phyloP scores from a whole-genome alignment of 2,888 invertebrate species.

The Ferdinandea cuprea region DNA sequence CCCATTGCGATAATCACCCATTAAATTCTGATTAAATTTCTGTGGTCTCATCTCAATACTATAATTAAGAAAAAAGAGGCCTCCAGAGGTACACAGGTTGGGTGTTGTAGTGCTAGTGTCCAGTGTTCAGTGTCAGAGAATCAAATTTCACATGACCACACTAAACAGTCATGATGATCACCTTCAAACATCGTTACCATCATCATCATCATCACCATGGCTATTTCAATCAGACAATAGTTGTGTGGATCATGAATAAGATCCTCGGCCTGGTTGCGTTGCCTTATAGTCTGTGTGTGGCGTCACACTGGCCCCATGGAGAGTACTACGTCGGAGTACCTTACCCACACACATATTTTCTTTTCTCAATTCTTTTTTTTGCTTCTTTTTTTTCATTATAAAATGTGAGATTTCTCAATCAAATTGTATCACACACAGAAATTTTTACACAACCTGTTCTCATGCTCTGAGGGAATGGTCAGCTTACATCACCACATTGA shows the following conservation, averaged over 20 bases:
- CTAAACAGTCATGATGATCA: slow-evolving; percentile 22
- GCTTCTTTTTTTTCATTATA: neutral
- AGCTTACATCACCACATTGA: slow-evolving; percentile 39
- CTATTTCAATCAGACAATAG: slow-evolving; percentile 27
- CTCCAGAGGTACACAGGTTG: neutral
- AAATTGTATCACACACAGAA: slow-evolving; percentile 67
- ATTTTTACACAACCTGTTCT: slow-evolving; percentile 58
- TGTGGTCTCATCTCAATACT: slow-evolving; percentile 40
- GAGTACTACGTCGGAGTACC: no score
- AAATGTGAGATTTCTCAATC: slow-evolving; percentile 71
- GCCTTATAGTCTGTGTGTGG: slow-evolving; percentile 2
- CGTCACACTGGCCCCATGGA: slow-evolving; percentile 20
- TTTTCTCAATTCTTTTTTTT: slow-evolving; percentile 21
- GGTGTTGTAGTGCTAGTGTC: slow-evolving; percentile 22
- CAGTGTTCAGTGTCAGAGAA: slow-evolving; percentile 54
- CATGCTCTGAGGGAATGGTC: slow-evolving; percentile 39
- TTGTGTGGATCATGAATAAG: slow-evolving; percentile 29
- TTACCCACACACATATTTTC: slow-evolving; percentile 9
- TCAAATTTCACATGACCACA: slow-evolving; percentile 69
- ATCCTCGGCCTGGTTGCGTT: slow-evolving; percentile 5
- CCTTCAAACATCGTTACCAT: slow-evolving; percentile 4
- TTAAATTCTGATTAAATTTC: slow-evolving; percentile 58
- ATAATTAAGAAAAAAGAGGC: slow-evolving; percentile 27
- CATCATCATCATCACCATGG: slow-evolving; percentile 6
- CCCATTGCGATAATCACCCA: slow-evolving; percentile 50